Percentiles rank a stretch among this genome's conserved stretches.
Conservation (phyloP, 2,888 invertebrate genomes). For the Sphaerolaimus hirsutus region DNA sequence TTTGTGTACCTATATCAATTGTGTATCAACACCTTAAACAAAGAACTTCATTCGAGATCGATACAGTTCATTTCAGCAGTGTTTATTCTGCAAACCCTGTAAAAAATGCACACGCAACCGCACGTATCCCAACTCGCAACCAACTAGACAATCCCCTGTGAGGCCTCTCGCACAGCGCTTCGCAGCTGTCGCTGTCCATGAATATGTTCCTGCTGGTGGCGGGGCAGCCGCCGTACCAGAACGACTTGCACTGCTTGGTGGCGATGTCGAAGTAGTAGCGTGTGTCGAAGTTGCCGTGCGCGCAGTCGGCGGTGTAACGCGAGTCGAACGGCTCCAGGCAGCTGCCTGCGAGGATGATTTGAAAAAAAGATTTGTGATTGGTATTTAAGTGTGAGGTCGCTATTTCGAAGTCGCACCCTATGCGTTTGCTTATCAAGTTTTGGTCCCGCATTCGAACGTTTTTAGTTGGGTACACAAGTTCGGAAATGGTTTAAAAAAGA, state of each 20-base stretch:
- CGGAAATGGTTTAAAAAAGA: too few species aligned
- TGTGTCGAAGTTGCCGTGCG: slow-evolving; percentile 14
- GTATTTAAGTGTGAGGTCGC: background rate
- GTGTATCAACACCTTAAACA: too few species aligned
- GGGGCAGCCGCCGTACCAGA: slow-evolving; percentile 19
- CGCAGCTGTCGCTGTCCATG: slow-evolving; percentile 10
- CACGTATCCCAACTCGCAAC: too few species aligned
- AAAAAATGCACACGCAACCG: too few species aligned
- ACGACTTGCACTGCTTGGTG: slow-evolving; percentile 12
- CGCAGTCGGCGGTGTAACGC: slow-evolving; percentile 16
- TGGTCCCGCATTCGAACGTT: too few species aligned
- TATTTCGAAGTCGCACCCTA: too few species aligned
- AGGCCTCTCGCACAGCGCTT: slow-evolving; percentile 13
- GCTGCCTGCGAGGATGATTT: slow-evolving; percentile 9
- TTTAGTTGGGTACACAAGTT: too few species aligned
- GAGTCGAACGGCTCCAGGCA: slow-evolving; percentile 18
- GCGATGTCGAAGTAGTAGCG: slow-evolving; percentile 18
- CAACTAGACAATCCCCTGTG: slow-evolving; percentile 12
- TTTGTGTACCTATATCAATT: too few species aligned
- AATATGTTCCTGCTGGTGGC: slow-evolving; percentile 15
- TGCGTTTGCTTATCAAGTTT: too few species aligned
- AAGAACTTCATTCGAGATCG: too few species aligned
- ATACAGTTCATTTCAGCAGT: too few species aligned
- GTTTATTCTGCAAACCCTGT: too few species aligned
- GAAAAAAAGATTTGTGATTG: background rate